Evolutionary conservation across 2,888 invertebrate species (phyloP).

Genomic region (Apocheima hispidaria): DNA sequence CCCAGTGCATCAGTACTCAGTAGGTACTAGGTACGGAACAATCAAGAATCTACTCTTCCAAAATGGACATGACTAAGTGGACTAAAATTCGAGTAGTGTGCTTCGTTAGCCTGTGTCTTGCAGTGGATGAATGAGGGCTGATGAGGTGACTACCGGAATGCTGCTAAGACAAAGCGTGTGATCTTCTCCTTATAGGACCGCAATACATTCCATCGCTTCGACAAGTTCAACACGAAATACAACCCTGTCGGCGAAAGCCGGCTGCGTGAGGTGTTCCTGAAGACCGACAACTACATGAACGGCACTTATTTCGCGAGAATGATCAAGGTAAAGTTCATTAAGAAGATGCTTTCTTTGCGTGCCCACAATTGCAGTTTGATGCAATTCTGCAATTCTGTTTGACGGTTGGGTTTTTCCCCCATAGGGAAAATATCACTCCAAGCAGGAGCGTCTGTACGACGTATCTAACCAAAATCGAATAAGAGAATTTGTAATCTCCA

Average conservation of each 20-base stretch:
- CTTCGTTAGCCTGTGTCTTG: neutral
- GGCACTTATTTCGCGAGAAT: conserved; percentile 98
- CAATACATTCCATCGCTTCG: conserved; percentile 99
- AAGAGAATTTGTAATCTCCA: conserved; percentile 51
- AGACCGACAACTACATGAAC: conserved; percentile 98
- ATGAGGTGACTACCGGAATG: neutral
- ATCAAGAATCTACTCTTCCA: neutral
- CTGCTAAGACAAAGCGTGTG: neutral
- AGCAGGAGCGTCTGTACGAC: neutral
- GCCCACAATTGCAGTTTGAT: too few species aligned
- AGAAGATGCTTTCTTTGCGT: neutral
- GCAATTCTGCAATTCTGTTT: too few species aligned
- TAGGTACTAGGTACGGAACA: neutral
- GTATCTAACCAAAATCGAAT: neutral
- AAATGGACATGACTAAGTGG: neutral
- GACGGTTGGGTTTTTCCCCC: too few species aligned
- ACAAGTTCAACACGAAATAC: conserved; percentile 99
- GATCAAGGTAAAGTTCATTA: conserved; percentile 88
- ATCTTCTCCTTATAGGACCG: conserved; percentile 88
- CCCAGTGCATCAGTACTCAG: too few species aligned
- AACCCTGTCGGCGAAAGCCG: conserved; percentile 99
- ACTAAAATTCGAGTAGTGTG: too few species aligned
- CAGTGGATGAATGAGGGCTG: neutral
- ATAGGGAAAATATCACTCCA: too few species aligned
- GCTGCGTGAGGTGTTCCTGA: conserved; percentile 98